Evolutionary conservation across 2,797 vertebrate species (phyloP).

Genomic region (Schizothorax lantsangensis): DNA sequence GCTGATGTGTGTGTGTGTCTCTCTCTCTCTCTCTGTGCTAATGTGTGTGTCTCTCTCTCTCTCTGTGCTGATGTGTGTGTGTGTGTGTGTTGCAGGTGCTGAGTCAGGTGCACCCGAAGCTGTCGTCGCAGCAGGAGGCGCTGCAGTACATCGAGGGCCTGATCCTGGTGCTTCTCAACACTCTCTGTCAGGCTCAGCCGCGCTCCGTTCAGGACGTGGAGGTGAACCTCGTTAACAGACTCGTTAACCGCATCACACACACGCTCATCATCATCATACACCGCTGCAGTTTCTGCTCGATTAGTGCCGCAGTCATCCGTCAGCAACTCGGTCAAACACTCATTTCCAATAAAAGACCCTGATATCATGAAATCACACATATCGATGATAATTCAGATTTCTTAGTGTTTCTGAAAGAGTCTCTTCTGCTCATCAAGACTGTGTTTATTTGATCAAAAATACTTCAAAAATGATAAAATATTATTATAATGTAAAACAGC

Average conservation of each 20-base stretch:
- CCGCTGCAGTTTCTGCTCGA: not conserved
- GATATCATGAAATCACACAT: too few relatives aligned
- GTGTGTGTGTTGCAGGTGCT: conserved; percentile 82
- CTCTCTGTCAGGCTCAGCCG: conserved; percentile 94
- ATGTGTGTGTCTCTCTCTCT: not conserved
- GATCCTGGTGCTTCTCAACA: conserved; percentile 93
- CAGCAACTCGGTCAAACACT: not conserved
- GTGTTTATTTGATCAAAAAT: not conserved
- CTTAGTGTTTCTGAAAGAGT: too few relatives aligned
- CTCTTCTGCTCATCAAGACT: not conserved
- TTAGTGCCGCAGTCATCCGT: not conserved
- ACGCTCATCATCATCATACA: not conserved
- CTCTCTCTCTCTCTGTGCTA: not conserved
- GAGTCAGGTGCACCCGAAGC: conserved; percentile 93
- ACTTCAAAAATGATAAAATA: not conserved
- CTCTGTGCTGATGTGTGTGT: not conserved
- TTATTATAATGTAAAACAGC: not conserved
- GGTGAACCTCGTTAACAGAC: conserved; percentile 69
- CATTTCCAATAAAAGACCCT: too few relatives aligned
- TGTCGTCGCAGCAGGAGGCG: conserved; percentile 93
- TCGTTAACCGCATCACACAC: not conserved
- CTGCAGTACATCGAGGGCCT: conserved; percentile 96
- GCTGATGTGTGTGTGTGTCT: too few relatives aligned
- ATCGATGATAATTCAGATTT: too few relatives aligned
- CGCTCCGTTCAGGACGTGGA: conserved; percentile 93